Conservation (phyloP, 2,113 vertebrate genomes). For the Pangasianodon hypophthalmus region DNA sequence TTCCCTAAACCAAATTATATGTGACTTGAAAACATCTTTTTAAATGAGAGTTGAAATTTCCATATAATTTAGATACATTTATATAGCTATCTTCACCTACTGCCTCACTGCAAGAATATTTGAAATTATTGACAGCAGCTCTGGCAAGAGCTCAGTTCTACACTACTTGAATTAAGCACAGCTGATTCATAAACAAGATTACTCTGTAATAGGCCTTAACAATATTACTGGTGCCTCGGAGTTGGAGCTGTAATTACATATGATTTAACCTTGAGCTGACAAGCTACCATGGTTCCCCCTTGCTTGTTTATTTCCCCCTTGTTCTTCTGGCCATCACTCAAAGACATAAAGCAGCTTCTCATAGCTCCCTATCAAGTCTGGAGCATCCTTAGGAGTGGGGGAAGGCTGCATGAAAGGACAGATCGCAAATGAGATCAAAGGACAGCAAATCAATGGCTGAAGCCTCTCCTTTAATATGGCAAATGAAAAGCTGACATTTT, state of each 20-base stretch:
- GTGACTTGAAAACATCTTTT: neutral
- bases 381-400: slow-evolving; percentile 33
- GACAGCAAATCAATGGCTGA: slow-evolving; percentile 61
- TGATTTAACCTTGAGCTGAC: slow-evolving; percentile 34
- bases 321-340: slow-evolving; percentile 38
- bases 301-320: neutral
- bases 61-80: neutral
- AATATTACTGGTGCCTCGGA: neutral
- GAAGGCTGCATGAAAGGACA: slow-evolving; percentile 49
- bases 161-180: neutral
- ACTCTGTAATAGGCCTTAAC: neutral
- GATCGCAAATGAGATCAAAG: slow-evolving; percentile 56
- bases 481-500: slow-evolving; percentile 59
- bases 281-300: neutral
- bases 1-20: neutral
- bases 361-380: slow-evolving; percentile 42
- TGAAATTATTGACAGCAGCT: neutral
- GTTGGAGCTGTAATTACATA: slow-evolving; percentile 30
- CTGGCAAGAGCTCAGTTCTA: neutral
- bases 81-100: neutral
- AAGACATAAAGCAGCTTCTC: slow-evolving; percentile 21
- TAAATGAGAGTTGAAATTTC: neutral
- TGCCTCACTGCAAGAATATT: neutral
- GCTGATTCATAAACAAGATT: slow-evolving; percentile 30
- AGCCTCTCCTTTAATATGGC: slow-evolving; percentile 60